phyloP scores from a whole-genome alignment of 2,888 invertebrate species.

The Lepidochrysops patricia region DNA sequence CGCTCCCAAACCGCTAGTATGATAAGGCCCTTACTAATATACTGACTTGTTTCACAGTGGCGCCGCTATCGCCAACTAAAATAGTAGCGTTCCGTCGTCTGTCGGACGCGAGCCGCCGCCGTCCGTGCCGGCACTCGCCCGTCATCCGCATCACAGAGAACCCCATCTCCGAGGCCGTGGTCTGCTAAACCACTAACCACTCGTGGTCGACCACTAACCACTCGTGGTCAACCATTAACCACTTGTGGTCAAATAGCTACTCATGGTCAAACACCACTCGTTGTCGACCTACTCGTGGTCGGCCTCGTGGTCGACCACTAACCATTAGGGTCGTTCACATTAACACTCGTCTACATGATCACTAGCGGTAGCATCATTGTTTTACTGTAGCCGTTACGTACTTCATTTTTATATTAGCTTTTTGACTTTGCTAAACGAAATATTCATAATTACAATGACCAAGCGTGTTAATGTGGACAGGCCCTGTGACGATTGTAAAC shows the following conservation, averaged over 20 bases:
- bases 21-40: background rate
- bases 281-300: slow-evolving; percentile 31
- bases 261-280: background rate
- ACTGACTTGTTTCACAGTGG: slow-evolving; percentile 64
- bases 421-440: slow-evolving; percentile 4
- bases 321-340: slow-evolving; percentile 10
- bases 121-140: slow-evolving; percentile 67
- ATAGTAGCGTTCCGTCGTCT: slow-evolving; percentile 78
- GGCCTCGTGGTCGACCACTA: background rate
- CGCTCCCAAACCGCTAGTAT: too few species aligned
- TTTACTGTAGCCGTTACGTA: slow-evolving; percentile 8
- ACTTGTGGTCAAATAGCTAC: background rate
- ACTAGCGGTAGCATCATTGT: background rate
- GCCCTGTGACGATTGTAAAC: background rate
- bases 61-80: slow-evolving; percentile 81
- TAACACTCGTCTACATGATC: slow-evolving; percentile 4
- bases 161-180: slow-evolving; percentile 83
- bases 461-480: slow-evolving; percentile 10
- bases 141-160: slow-evolving; percentile 86
- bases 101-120: slow-evolving; percentile 64
- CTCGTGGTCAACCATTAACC: background rate
- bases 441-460: slow-evolving; percentile 6
- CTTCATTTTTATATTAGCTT: slow-evolving; percentile 6
- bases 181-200: slow-evolving; percentile 76
- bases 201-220: background rate